phyloP scores from a whole-genome alignment of 2,888 invertebrate species.

The Thymelicus sylvestris region DNA sequence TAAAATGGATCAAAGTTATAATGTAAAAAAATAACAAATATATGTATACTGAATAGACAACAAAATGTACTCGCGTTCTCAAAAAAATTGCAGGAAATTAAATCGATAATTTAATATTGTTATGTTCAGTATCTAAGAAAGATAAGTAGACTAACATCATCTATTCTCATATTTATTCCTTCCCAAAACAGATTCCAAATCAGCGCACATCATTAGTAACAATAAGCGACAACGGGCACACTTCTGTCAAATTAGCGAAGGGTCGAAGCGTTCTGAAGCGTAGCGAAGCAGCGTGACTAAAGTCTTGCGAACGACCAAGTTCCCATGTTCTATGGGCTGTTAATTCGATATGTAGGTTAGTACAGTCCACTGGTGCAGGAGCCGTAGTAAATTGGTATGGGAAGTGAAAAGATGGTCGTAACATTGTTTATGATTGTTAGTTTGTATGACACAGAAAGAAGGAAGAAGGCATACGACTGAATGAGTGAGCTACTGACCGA shows the following conservation, averaged over 20 bases:
- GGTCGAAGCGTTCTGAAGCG: slow-evolving; percentile 49
- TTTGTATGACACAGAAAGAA: too few species aligned
- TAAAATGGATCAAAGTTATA: too few species aligned
- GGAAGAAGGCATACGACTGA: too few species aligned
- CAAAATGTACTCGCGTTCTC: too few species aligned
- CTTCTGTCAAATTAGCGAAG: slow-evolving; percentile 33
- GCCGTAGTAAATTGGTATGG: slow-evolving; percentile 67
- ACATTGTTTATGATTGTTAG: neutral
- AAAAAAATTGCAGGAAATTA: too few species aligned
- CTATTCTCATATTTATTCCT: slow-evolving; percentile 10
- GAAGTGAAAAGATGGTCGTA: slow-evolving; percentile 50
- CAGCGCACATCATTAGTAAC: slow-evolving; percentile 26
- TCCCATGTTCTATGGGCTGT: slow-evolving; percentile 62
- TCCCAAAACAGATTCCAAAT: slow-evolving; percentile 28
- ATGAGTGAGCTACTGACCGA: too few species aligned
- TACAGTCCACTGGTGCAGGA: slow-evolving; percentile 54
- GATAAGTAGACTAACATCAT: too few species aligned
- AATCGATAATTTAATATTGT: too few species aligned
- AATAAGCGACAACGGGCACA: slow-evolving; percentile 32
- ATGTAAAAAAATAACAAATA: too few species aligned
- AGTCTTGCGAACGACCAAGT: slow-evolving; percentile 66
- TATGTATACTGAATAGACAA: too few species aligned
- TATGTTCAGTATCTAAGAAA: too few species aligned
- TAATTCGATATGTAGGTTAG: slow-evolving; percentile 50
- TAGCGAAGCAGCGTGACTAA: slow-evolving; percentile 61